Evolutionary conservation across 2,113 vertebrate genomes (phyloP), one percentile per base, ranked within the genome.

Genomic region (Nyctibius bracteatus): DNA sequence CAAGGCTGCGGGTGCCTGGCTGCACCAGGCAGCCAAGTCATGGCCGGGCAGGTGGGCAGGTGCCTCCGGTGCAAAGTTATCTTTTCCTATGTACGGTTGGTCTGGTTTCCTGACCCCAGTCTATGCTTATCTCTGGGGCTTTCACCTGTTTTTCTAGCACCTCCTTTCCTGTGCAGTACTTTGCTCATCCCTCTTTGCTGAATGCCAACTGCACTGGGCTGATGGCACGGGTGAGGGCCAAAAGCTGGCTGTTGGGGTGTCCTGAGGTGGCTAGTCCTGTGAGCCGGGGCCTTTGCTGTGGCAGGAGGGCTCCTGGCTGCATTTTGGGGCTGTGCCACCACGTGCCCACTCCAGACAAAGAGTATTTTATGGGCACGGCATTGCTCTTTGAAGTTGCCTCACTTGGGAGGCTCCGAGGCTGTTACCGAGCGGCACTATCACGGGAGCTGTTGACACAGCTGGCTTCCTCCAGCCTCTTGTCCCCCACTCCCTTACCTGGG

Each of bases 371-470:
- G 91, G 68, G 91, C 77, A 67, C 9, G 1, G 74, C 23, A 1
- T 57, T 82, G 54, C 71, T 63, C 91, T 96, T 96, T 96, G 95
- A 95, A 86, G 92, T 30, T 3, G 9, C 67, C 49, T 15, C 3
- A 1, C 43, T 21, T 15, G 52, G 0, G 22, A 41, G 58, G 71
- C 77, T n/a, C 25, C 0, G 30, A 4, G 80, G 80, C 86, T 86
- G 91, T 67, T 58, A 23, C 19, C 0, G 13, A 65, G 82, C 37
- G 1, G 67, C 4, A 1, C 75, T 91, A 88, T 94, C 94, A 3
- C 5, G 86, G 51, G 39, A 81, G 57, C 22, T 96, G 96, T 97
- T 97, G 96, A 97, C 95, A 94, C 91, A 96, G 96, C 94, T 96
- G 92, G 59, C 35, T 94, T 93, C 93, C 90, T 88, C 44, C 92